Evolutionary conservation across 2,113 vertebrate species (phyloP).

Genomic region (Sinocyclocheilus anophthalmus): DNA sequence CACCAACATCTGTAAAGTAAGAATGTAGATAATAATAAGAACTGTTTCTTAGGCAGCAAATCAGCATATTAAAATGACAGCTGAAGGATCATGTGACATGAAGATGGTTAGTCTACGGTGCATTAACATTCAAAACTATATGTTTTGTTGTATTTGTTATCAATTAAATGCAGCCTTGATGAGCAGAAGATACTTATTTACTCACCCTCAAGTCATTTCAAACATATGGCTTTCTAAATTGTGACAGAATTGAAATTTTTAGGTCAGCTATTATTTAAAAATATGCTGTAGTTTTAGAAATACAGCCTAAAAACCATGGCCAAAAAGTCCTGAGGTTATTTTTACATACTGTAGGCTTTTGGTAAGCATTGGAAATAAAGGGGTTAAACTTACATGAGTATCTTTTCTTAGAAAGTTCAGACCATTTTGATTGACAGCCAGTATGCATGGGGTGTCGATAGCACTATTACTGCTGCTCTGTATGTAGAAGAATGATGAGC

Average conservation of each 20-base stretch:
- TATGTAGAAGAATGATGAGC: constrained; percentile 97
- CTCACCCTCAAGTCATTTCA: not conserved
- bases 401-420: constrained; percentile 93
- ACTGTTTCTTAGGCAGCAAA: not conserved
- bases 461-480: constrained; percentile 87
- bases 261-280: not conserved
- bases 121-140: no score
- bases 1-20: no score
- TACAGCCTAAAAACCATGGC: not conserved
- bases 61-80: not conserved
- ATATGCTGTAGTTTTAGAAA: not conserved
- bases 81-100: no score
- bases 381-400: constrained; percentile 83
- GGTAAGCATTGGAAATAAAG: not conserved
- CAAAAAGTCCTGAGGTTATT: not conserved
- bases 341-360: not conserved
- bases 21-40: not conserved
- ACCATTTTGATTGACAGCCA: constrained; percentile 93
- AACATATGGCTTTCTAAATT: not conserved
- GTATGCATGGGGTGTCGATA: constrained; percentile 86
- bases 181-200: not conserved
- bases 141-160: not conserved
- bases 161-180: not conserved
- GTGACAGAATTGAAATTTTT: not conserved
- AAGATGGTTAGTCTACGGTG: no score